A percentile compares a stretch with the other conserved stretches of the same genome.
Evolutionary conservation across 2,113 vertebrate species (phyloP).

Genomic region (Myanophis thanlyinensis): DNA sequence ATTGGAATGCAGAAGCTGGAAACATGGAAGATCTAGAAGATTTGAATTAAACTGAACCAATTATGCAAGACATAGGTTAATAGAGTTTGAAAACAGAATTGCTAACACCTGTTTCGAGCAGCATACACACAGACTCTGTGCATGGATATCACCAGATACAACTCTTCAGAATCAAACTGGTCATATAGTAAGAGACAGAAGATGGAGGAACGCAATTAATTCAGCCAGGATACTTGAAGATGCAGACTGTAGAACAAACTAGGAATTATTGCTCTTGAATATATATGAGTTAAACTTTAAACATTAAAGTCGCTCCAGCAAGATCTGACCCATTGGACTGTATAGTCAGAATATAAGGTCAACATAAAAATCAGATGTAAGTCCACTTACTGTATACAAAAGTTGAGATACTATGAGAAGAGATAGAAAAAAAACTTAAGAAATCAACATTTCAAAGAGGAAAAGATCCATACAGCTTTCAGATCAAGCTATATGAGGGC

Average conservation of each 20-base stretch:
- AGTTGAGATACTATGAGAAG: background rate
- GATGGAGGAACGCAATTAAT: background rate
- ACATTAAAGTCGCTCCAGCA: background rate
- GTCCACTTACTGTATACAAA: background rate
- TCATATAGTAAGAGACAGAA: background rate
- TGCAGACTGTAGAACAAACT: background rate
- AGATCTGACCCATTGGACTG: background rate
- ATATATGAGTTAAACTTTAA: background rate
- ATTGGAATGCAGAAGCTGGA: background rate
- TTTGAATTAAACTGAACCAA: background rate
- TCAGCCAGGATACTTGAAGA: background rate
- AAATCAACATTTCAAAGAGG: background rate
- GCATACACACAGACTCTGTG: background rate
- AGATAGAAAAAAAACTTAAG: background rate
- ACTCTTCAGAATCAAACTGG: background rate
- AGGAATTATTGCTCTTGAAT: background rate
- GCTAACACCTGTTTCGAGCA: background rate
- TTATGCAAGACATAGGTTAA: background rate
- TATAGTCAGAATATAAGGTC: background rate
- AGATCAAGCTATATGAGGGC: background rate
- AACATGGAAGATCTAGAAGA: background rate
- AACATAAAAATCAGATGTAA: background rate
- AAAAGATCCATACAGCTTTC: background rate
- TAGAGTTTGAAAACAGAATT: background rate
- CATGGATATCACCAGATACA: background rate